phyloP scores from a whole-genome alignment of 1,140 invertebrate species.

The Tyrophagus putrescentiae region DNA sequence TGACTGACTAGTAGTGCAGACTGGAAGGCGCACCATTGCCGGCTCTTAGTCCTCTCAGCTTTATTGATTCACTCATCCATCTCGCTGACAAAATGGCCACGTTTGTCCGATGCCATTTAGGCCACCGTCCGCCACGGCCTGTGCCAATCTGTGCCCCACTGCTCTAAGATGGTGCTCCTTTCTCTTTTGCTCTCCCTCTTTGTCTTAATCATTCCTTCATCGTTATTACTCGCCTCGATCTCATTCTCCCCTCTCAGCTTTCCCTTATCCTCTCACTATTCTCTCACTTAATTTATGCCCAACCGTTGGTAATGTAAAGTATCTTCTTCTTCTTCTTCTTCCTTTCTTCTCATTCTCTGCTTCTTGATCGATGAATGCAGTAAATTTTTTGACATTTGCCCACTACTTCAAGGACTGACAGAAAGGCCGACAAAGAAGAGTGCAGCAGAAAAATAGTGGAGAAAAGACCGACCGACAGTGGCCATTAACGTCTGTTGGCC shows the following conservation, averaged over 20 bases:
- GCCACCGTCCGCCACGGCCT: conserved; percentile 1
- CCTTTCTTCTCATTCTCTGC: too few relatives aligned
- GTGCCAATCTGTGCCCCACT: too few relatives aligned
- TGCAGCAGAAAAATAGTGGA: too few relatives aligned
- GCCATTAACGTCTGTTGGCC: too few relatives aligned
- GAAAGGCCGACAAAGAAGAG: too few relatives aligned
- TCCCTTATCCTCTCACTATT: too few relatives aligned
- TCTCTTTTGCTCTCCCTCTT: neutral
- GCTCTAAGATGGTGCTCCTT: neutral
- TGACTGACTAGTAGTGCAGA: too few relatives aligned
- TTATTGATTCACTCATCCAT: conserved; percentile 16
- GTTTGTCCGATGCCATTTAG: neutral
- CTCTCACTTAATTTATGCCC: conserved; percentile 5
- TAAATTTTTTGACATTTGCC: neutral
- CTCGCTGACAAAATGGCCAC: conserved; percentile 14
- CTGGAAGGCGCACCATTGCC: too few relatives aligned
- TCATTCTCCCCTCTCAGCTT: neutral
- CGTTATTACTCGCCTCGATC: conserved; percentile 2
- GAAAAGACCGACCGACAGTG: too few relatives aligned
- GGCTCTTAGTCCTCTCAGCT: conserved; percentile 2
- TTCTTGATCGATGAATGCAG: neutral
- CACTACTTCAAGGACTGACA: too few relatives aligned
- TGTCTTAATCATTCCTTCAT: conserved; percentile 11
- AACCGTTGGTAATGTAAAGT: conserved; percentile 3
- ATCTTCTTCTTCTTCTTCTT: neutral